Evolutionary conservation across 2,888 invertebrate species (phyloP), one percentile per base, ranked within the genome.

Genomic region (Ischnus inquisitorius): DNA sequence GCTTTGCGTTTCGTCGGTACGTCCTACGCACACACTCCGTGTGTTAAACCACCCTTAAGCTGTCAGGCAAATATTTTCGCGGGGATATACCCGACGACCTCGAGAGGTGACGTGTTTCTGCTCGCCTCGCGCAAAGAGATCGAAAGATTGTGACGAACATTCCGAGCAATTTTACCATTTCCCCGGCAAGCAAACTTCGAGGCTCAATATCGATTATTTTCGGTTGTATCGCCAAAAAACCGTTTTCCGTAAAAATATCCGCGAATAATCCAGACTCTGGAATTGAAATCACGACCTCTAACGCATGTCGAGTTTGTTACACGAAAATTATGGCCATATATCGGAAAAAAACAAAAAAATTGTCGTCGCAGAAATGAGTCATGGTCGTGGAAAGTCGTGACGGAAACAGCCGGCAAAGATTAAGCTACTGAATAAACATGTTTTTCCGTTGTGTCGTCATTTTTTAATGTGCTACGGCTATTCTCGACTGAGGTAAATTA

Each of bases 11-110:
- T 87, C 71, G 72, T 48, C 83, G 75, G 82, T 85, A 81, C 87
- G 81, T 88, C 86, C 76, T 74, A 82, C 85, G 86, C 77, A 89
- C 77, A 88, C 88, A 88, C 69, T 14, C 76, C 80, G 77, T 14
- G 82, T 79, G 82, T 82, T 81, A 75, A 81, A 78, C 86, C 72
- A 85, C 78, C 86, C 87, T 77, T 88, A 87, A 89, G 83, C 87
- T 83, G 74, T 75, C 84, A 80, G 64, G 87, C 86, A 89, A 90
- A 91, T 89, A 90, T 88, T 89, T 89, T 89, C 82, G 86, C 86
- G 84, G 82, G 34, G 78, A 76, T 68, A 74, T 51, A 62, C 69
- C 65, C 48, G 57, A 62, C 41, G 72, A 65, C 72, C 41, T 71
- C 46, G 43, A 68, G 67, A 80, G 60, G 77, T 76, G 69, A 85